Base-by-base conservation (phyloP, 2,113 vertebrate species). In the Balaenoptera acutorostrata region DNA sequence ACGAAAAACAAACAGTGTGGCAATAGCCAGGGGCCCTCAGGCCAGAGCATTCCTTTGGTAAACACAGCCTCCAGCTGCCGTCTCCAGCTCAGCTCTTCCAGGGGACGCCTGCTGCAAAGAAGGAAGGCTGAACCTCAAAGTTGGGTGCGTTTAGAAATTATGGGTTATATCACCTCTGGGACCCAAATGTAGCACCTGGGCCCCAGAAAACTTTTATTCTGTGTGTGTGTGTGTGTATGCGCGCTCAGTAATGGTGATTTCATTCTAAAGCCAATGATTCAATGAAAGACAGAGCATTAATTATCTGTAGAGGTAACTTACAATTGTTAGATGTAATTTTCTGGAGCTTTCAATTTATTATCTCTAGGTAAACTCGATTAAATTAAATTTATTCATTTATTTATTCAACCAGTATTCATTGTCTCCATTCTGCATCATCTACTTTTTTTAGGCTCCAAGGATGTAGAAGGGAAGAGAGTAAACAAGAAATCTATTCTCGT, bases 1-100 rank as follows among this genome's bases (percentile, higher is more conserved):
- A 33, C 18, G 69, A 72, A 90, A 97, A 91, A 86, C 83, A 97
- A 97, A 90, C 10, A 3, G 44, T 49, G 71, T 96, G 85, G 92
- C 59, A 95, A 90, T 27, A 96, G 93, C 57, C 52, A 84, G 75
- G 86, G 49, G 84, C 83, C 39, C 21, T 57, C 36, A 39, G 61
- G 52, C 10, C 13, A 71, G 57, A 88, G 78, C 66, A 31, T 52
- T 57, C 33, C 59, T 52, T 93, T 7, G 33, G 93, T 92, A 97
- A 96, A 97, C 64, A 96, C 0, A 77, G 81, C 31, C 57, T 41
- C 74, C 2, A 57, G 52, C 66, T 91, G 41, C 61, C 96, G 77
- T 92, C 90, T 95, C 57, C 8, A 61, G 20, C 3, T 49, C 39
- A 66, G 20, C 3, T 49, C 39, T 96, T 69, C 52, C 80, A 15